Conservation (phyloP, 2,888 invertebrate genomes). For the Netelia inedita region DNA sequence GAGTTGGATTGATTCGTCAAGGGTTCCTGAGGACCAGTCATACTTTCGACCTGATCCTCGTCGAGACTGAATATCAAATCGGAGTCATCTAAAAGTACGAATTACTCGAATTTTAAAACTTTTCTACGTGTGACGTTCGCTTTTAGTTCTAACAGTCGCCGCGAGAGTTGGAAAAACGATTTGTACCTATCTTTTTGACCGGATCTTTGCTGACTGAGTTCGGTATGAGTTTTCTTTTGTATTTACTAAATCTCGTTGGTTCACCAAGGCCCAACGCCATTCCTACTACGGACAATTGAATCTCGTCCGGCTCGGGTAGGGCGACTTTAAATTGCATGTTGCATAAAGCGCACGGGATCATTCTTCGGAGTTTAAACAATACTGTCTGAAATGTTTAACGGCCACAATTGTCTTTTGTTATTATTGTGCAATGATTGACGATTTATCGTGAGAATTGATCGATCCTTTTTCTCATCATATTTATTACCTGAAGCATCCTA, state of each 20-base stretch:
- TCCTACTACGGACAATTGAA: slow-evolving; percentile 90
- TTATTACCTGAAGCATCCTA: slow-evolving; percentile 86
- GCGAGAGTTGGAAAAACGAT: slow-evolving; percentile 4
- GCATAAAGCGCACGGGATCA: slow-evolving; percentile 95
- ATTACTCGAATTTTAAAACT: slow-evolving; percentile 40
- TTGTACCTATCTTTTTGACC: slow-evolving; percentile 76
- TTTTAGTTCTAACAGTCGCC: not conserved
- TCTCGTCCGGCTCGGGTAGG: slow-evolving; percentile 94
- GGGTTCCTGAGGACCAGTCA: slow-evolving; percentile 51
- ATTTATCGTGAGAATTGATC: not conserved
- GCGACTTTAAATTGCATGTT: slow-evolving; percentile 93
- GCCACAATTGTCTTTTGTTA: not conserved
- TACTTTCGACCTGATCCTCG: slow-evolving; percentile 88
- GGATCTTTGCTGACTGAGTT: slow-evolving; percentile 82
- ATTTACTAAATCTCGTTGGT: slow-evolving; percentile 86
- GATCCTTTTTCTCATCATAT: slow-evolving; percentile 8
- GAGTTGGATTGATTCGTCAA: slow-evolving; percentile 48
- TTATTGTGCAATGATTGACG: not conserved
- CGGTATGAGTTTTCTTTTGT: slow-evolving; percentile 83
- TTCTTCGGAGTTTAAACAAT: slow-evolving; percentile 94
- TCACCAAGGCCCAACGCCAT: slow-evolving; percentile 92
- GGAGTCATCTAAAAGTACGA: slow-evolving; percentile 86
- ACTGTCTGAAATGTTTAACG: slow-evolving; percentile 86
- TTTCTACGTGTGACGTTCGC: not conserved
- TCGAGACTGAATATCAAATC: slow-evolving; percentile 95